Base-by-base conservation (phyloP, 1,140 invertebrate species). In the Drosophila chauvacae region DNA sequence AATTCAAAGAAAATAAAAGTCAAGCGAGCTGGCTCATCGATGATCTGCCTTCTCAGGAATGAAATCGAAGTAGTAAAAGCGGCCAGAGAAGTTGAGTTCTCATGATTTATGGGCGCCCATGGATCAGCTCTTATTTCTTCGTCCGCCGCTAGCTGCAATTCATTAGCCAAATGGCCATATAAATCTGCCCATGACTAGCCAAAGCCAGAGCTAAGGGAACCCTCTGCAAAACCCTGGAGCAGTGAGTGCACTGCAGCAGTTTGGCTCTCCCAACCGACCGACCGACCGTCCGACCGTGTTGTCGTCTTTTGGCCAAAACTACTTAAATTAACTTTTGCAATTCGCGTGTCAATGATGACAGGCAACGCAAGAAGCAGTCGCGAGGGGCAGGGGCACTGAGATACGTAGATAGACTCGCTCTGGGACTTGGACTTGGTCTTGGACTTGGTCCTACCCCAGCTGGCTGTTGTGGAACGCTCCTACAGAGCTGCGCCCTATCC, bases 261-360 rank as follows among this genome's bases (percentile, higher is more conserved):
- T 23, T 44, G 26, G 48, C 48, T n/a, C 16, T 58, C 18, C 50
- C 16, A 5, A 4, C 26, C 47, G 11, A 30, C 30, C 30, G 9
- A 13, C 20, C 37, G 33, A n/a, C 30, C 35, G n/a, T 20, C 53
- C 35, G n/a, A 28, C 53, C 60, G 26, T 75, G 47, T 63, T 64
- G 61, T 80, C 62, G 61, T 68, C 77, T 65, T 74, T 74, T 80
- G 58, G 57, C 59, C 55, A 70, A 81, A 81, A 63, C 73, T 81
- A 81, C 72, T 81, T 81, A 81, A 81, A 81, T 81, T 81, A 81
- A 81, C 80, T 81, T 81, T 81, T 81, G 80, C 79, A 81, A 72
- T 81, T 81, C 69, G 79, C 79, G 80, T 81, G 79, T 81, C 78
- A 81, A 73, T 81, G 79, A 80, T 81, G 79, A 81, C 80, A 81